A percentile compares a stretch with the other conserved stretches of the same genome.
phyloP scores from a whole-genome alignment of 2,113 vertebrate species.

The Romanogobio albipinnatus region DNA sequence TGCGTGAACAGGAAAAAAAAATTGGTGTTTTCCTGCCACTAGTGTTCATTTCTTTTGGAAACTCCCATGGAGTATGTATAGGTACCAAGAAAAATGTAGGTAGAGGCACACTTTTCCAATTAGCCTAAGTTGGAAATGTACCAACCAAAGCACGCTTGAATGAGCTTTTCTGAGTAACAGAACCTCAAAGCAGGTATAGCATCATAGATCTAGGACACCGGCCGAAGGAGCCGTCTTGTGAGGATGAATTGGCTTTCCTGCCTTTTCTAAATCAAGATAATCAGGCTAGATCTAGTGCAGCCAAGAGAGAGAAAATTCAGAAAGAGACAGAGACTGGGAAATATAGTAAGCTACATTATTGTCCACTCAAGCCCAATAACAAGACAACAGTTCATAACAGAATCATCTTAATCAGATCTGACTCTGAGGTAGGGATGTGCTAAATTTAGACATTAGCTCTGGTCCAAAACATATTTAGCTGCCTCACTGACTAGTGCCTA shows the following conservation, averaged over 20 bases:
- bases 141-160: not conserved
- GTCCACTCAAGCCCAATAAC: slow-evolving; percentile 13
- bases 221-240: slow-evolving; percentile 55
- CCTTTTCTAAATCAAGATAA: slow-evolving; percentile 69
- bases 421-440: not conserved
- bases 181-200: slow-evolving; percentile 25
- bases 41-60: not conserved
- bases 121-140: not conserved
- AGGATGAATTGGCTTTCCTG: slow-evolving; percentile 66
- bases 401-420: slow-evolving; percentile 26
- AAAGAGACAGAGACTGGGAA: not conserved
- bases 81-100: not conserved
- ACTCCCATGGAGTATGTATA: not conserved
- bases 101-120: not conserved
- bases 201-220: slow-evolving; percentile 55
- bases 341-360: not conserved
- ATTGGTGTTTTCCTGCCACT: not conserved
- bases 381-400: not conserved
- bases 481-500: not conserved
- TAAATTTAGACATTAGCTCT: slow-evolving; percentile 18
- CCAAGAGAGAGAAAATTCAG: slow-evolving; percentile 28
- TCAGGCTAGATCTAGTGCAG: slow-evolving; percentile 68
- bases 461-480: not conserved
- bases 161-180: not conserved
- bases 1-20: not conserved